Evolutionary conservation across 1,140 invertebrate genomes (phyloP), one percentile per base, ranked within the genome.

Genomic region (Drosophila teissieri): DNA sequence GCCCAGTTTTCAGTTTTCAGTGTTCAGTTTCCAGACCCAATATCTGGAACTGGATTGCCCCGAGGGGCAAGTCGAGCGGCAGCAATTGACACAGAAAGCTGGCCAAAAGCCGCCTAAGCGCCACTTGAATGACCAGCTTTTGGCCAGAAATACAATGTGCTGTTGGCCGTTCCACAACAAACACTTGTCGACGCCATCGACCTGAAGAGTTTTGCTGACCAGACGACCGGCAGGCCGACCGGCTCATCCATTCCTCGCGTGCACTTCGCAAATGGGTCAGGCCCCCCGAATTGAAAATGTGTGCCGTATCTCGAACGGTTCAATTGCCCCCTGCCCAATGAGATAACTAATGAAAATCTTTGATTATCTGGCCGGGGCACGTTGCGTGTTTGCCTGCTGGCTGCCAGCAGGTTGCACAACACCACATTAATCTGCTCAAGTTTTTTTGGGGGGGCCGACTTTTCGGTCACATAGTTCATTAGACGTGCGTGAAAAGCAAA

Each of bases 31-130:
- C 52, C 63, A 69, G 52, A 17, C 17, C 42, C 42, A 2, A 34
- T 40, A 61, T 44, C 60, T 34, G 22, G 15, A 42, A 11, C 15
- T 45, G 37, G 11, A 12, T 14, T 39, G 37, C 49, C 36, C 68
- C 73, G 67, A 6, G 54, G 84, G 61, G 61, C 27, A 46, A 77
- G 58, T 73, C 78, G 60, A 78, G 55, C 49, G 67, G 60, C 63
- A 67, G 65, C 84, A 88, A 88, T 88, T 88, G 84, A 88, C 84
- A 88, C 86, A 88, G 80, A 88, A 88, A 86, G 68, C 64, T 45
- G 44, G 68, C 64, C 69, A 80, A 88, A 80, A 88, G 69, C 60
- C 79, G 80, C 64, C 84, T 80, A 88, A 89, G 84, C 84, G 84
- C 84, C 84, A 88, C 84, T 88, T 73, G 76, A 88, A 79, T 78